These are phyloP conservation scores for Cheilosia impressa DNA, from an alignment of 2,888 invertebrate genomes.

Conservation along the genomic window DNA sequence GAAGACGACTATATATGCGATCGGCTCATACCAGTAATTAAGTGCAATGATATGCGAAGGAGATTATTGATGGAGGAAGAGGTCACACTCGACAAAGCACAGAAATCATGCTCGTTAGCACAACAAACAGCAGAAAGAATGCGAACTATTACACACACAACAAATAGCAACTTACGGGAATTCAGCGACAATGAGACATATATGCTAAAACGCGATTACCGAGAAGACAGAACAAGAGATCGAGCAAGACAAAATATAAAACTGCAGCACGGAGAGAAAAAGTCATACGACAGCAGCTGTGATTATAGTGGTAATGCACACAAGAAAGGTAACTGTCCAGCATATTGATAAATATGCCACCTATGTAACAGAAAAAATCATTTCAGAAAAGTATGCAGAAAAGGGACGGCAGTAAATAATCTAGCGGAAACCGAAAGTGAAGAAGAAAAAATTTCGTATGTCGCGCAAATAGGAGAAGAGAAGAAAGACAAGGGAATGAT, in stretches of 20 bases:
- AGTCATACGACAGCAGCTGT: constrained; percentile 19
- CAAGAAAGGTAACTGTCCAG: constrained; percentile 21
- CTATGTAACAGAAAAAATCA: constrained; percentile 32
- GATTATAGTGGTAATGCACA: constrained; percentile 22
- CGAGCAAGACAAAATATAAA: neutral
- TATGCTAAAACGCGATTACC: neutral
- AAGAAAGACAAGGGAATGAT: constrained; percentile 17
- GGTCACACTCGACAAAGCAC: neutral
- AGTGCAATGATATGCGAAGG: constrained; percentile 17
- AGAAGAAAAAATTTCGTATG: constrained; percentile 18
- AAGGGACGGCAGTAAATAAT: constrained; percentile 12
- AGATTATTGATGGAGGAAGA: constrained; percentile 18
- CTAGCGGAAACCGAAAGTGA: constrained; percentile 16
- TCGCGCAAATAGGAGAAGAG: constrained; percentile 10
- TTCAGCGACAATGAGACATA: neutral
- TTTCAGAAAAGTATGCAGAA: constrained; percentile 33
- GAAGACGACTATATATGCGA: constrained; percentile 26
- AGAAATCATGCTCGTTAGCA: neutral
- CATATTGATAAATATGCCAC: constrained; percentile 2
- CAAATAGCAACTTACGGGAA: neutral
- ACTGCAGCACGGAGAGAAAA: constrained; percentile 8
- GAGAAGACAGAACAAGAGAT: neutral
- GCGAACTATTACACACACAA: constrained; percentile 13
- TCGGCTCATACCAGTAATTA: constrained; percentile 32
- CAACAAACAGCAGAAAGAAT: constrained; percentile 25